Evolutionary conservation across 2,888 invertebrate genomes (phyloP), one percentile per base, ranked within the genome.

Genomic region (Eupithecia exiguata): DNA sequence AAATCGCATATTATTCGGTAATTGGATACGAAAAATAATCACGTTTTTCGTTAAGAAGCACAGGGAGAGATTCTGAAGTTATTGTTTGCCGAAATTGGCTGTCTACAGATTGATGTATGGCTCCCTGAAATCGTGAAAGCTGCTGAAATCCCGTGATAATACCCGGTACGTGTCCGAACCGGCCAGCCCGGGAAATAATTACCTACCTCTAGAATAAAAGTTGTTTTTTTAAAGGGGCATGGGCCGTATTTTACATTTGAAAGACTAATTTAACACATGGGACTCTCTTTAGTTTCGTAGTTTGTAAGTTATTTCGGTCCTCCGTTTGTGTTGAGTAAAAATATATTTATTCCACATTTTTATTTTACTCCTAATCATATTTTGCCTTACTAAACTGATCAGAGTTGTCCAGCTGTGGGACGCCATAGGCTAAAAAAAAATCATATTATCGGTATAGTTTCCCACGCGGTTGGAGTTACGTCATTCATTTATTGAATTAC

Each of bases 61-160:
- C 21, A 40, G 80, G 83, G 83, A 80, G 82, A 87, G 86, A 88
- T 87, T 84, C 78, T 84, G 85, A 88, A 88, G 86, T 91, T 91
- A 89, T 90, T 91, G 89, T 91, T 89, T 88, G 89, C 84, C 84
- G 81, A 89, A 91, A 91, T 91, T 90, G 91, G 87, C 87, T 91
- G 91, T 91, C 91, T 66, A 78, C 75, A 81, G 88, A 88, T 90
- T 91, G 91, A 91, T 91, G 88, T 88, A 91, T 90, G 84, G 86
- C 79, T 75, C 74, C 49, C 74, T 78, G 81, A 83, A 87, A 87
- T 70, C 74, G 74, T 62, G 65, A 68, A 86, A 84, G 82, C 78
- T 79, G 79, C 79, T 79, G 80, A 82, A 80, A 81, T 83, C 83
- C 82, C 77, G 71, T 78, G 81, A 79, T 77, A 79, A 78, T 70